Base-by-base conservation (phyloP, 2,797 vertebrate genomes). In the Anas capensis region DNA sequence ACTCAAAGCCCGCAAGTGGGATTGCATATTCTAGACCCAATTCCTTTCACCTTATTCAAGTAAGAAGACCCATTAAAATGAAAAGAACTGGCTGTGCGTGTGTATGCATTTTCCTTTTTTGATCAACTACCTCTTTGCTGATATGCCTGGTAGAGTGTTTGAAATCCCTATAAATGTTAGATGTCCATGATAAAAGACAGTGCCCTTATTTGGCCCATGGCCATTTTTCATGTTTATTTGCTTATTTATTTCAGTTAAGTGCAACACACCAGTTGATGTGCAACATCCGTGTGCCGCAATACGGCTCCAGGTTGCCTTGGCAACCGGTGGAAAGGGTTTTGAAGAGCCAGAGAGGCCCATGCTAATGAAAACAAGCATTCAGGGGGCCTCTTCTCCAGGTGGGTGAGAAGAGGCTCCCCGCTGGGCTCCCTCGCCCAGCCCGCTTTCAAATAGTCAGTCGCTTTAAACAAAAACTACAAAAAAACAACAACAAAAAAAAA, bases 291-390 rank as follows among this genome's bases (percentile, higher is more conserved):
- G 95, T 91, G 93, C 96, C 18, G 95, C 95, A 95, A 29, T 94
- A 90, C 70, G 5, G 90, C 82, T 95, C 90, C 6, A 4, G 65
- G 97, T 98, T 97, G 96, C 97, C 97, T 97, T 98, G 96, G 97
- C 93, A 97, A 98, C 97, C 78, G 69, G 78, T 90, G 96, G 90
- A 96, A 92, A 95, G 82, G 91, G 96, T 95, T 95, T 94, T 88
- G 93, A 97, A 95, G 90, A 97, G 92, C 90, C 71, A 92, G 94
- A 92, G 86, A 97, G 95, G 91, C 93, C 96, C 80, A 81, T 72
- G 71, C 76, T 94, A 93, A 96, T 96, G 94, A 95, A 96, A 96
- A 94, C 78, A 92, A 90, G 84, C 78, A 61, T 94, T 93, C 70
- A 73, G 77, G 87, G 94, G 56, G 72, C 90, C 91, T 93, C 89